phyloP scores from a whole-genome alignment of 1,140 invertebrate genomes.

The Ctenoplectra terminalis region DNA sequence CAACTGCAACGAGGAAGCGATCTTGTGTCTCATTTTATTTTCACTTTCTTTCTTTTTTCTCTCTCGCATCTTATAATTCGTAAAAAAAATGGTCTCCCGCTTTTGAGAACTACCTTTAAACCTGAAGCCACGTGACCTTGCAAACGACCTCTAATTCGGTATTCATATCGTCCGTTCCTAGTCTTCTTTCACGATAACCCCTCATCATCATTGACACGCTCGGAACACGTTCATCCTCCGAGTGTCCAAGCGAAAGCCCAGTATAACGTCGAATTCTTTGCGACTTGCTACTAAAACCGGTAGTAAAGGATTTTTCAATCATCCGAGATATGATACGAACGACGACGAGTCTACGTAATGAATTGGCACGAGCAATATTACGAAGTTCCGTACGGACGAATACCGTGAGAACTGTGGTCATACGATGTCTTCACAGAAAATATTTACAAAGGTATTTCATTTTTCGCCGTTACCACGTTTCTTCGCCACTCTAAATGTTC shows the following conservation, averaged over 20 bases:
- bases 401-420: conserved; percentile 84
- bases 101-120: conserved; percentile 44
- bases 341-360: conserved; percentile 86
- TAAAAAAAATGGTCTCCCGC: not conserved
- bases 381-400: conserved; percentile 84
- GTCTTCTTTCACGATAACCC: conserved; percentile 27
- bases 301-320: conserved; percentile 82
- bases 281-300: conserved; percentile 21
- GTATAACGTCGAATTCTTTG: not conserved
- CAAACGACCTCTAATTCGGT: conserved; percentile 78
- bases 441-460: conserved; percentile 84
- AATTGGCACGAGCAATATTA: conserved; percentile 84
- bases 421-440: conserved; percentile 85
- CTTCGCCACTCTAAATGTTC: not conserved
- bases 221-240: conserved; percentile 1
- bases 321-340: conserved; percentile 77
- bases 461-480: not conserved
- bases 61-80: no score
- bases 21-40: not conserved
- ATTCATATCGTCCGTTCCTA: conserved; percentile 39
- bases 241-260: not conserved
- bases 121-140: conserved; percentile 76
- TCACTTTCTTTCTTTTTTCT: not conserved
- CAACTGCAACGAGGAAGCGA: not conserved
- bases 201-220: conserved; percentile 25